These are phyloP conservation scores for Sesamia nonagrioides DNA, from an alignment of 1,140 invertebrate species.

Conservation along the genomic window DNA sequence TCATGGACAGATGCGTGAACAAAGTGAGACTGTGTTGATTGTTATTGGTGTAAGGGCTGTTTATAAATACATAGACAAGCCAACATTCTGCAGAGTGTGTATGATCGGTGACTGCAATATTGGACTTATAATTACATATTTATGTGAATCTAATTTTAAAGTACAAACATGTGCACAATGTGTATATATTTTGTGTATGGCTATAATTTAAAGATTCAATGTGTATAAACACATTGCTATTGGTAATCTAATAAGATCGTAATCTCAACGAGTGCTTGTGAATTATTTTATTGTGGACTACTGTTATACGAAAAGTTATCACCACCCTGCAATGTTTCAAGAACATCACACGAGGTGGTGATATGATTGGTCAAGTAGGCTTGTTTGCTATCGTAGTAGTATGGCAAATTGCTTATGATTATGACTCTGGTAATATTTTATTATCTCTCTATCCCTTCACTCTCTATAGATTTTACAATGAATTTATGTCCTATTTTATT, in stretches of 20 bases:
- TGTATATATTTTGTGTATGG: conserved; percentile 85
- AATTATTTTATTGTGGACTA: conserved; percentile 65
- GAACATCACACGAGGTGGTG: conserved; percentile 76
- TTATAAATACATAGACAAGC: conserved; percentile 47
- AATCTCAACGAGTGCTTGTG: conserved; percentile 83
- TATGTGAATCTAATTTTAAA: conserved; percentile 83
- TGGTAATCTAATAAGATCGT: conserved; percentile 72
- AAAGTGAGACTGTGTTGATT: conserved; percentile 91
- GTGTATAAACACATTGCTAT: conserved; percentile 68
- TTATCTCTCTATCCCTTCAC: conserved; percentile 81
- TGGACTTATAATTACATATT: conserved; percentile 78
- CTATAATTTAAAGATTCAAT: conserved; percentile 70
- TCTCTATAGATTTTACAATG: conserved; percentile 81
- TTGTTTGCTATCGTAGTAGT: conserved; percentile 86
- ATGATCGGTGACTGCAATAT: conserved; percentile 72
- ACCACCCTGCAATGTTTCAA: conserved; percentile 78
- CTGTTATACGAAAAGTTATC: conserved; percentile 65
- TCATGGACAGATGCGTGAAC: conserved; percentile 93
- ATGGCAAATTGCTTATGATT: conserved; percentile 82
- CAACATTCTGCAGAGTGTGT: conserved; percentile 79
- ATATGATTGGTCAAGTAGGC: conserved; percentile 56
- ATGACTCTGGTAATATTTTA: conserved; percentile 70
- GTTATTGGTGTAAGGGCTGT: conserved; percentile 55
- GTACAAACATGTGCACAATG: conserved; percentile 84
- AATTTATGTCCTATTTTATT: conserved; percentile 77